Evolutionary conservation across 2,113 vertebrate genomes (phyloP).

Genomic region (Rhagologus leucostigma): DNA sequence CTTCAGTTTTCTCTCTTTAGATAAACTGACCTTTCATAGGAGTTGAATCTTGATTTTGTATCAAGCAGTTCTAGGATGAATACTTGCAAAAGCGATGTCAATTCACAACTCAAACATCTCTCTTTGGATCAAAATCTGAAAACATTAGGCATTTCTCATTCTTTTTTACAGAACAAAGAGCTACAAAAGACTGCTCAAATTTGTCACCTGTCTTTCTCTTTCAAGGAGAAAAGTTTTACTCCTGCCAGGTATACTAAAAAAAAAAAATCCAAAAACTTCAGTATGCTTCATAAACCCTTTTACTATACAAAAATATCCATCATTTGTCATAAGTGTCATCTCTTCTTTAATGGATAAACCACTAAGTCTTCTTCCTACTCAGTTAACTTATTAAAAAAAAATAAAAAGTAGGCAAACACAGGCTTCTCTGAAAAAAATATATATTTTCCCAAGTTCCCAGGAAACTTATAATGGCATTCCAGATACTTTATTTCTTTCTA

Average conservation of each 20-base stretch:
- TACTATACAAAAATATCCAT: constrained; percentile 29
- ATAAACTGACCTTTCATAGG: neutral
- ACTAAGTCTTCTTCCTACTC: neutral
- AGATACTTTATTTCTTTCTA: neutral
- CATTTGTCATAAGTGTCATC: constrained; percentile 37
- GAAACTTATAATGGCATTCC: neutral
- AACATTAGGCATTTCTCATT: neutral
- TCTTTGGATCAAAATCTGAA: neutral
- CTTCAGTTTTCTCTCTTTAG: neutral
- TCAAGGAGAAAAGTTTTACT: neutral
- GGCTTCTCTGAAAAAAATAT: neutral
- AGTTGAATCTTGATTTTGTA: neutral
- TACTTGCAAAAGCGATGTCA: neutral
- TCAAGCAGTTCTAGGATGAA: neutral
- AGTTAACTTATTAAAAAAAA: neutral
- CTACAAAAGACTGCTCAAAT: constrained; percentile 44
- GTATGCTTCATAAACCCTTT: neutral
- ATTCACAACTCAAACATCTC: neutral
- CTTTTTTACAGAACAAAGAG: constrained; percentile 18
- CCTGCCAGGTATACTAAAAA: neutral
- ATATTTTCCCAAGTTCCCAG: neutral
- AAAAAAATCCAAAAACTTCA: neutral
- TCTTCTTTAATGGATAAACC: neutral
- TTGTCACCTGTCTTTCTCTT: constrained; percentile 35
- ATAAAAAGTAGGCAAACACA: neutral